Evolutionary conservation across 2,113 vertebrate genomes (phyloP).

Genomic region (Delphinus delphis): DNA sequence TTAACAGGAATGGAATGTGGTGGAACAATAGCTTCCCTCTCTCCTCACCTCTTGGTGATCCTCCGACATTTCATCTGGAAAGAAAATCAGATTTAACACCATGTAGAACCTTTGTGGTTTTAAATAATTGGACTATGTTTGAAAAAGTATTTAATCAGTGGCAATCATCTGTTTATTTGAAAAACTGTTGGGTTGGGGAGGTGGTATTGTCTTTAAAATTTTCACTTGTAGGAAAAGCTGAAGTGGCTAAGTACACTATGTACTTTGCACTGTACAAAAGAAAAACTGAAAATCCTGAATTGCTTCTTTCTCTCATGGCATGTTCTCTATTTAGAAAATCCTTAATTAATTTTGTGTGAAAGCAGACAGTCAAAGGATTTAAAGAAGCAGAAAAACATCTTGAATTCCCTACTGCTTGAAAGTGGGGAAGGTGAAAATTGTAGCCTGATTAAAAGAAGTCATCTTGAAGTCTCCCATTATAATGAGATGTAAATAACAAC

Average conservation of each 20-base stretch:
- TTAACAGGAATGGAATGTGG: conserved; percentile 83
- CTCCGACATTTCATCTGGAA: conserved; percentile 73
- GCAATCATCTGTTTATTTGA: conserved; percentile 72
- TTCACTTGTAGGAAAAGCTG: conserved; percentile 39
- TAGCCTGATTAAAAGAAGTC: conserved; percentile 70
- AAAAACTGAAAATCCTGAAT: conserved; percentile 49
- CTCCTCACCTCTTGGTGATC: conserved; percentile 67
- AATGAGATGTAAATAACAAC: conserved; percentile 72
- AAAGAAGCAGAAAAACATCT: conserved; percentile 69
- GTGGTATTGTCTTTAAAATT: conserved; percentile 62
- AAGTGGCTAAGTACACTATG: conserved; percentile 28
- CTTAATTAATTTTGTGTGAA: conserved; percentile 78
- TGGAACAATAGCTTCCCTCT: conserved; percentile 79
- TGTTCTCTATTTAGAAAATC: conserved; percentile 73
- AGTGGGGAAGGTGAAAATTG: conserved; percentile 54
- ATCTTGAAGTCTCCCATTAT: conserved; percentile 22
- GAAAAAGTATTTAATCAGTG: conserved; percentile 67
- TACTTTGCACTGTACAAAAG: conserved; percentile 44
- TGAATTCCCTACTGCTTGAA: conserved; percentile 63
- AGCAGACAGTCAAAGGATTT: conserved; percentile 72
- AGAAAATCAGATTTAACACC: conserved; percentile 77
- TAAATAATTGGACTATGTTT: conserved; percentile 68
- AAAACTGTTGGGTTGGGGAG: conserved; percentile 21
- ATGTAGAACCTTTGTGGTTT: conserved; percentile 74
- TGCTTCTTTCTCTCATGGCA: conserved; percentile 58